A percentile compares a stretch with the other conserved stretches of the same genome.
These are phyloP conservation scores for Nothobranchius furzeri DNA, from an alignment of 2,113 vertebrate genomes.

Conservation along the genomic window DNA sequence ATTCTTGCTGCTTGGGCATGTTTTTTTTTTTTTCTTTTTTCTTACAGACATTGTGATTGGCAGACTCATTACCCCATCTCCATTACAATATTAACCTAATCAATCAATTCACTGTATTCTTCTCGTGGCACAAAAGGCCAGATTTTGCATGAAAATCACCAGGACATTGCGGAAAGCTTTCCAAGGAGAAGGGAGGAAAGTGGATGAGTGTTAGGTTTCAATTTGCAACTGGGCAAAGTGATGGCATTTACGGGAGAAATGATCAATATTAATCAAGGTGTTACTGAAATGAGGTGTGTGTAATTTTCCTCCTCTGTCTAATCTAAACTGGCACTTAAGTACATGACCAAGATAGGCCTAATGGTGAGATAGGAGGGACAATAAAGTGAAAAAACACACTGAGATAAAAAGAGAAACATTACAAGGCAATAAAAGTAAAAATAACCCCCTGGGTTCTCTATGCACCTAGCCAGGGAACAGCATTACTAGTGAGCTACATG, in stretches of 20 bases:
- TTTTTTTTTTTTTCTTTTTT: constrained; percentile 33
- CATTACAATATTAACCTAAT: constrained; percentile 78
- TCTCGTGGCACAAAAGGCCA: constrained; percentile 64
- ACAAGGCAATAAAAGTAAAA: background rate
- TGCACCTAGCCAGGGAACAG: constrained; percentile 1
- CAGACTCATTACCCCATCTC: constrained; percentile 75
- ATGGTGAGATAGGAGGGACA: constrained; percentile 8
- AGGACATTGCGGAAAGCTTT: constrained; percentile 32
- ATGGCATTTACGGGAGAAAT: constrained; percentile 38
- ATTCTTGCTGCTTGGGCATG: constrained; percentile 37
- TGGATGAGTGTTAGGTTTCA: constrained; percentile 53
- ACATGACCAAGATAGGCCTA: background rate
- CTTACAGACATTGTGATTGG: constrained; percentile 61
- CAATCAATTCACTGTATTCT: constrained; percentile 73
- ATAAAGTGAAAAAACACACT: background rate
- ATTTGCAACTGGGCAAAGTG: constrained; percentile 48
- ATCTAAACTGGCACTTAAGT: constrained; percentile 21
- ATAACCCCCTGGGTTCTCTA: background rate
- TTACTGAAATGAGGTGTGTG: constrained; percentile 36
- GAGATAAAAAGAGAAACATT: background rate
- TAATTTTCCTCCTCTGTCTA: constrained; percentile 19
- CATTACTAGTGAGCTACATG: constrained; percentile 16
- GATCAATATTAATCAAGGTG: constrained; percentile 58
- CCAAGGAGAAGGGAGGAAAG: constrained; percentile 28
- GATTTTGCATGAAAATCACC: constrained; percentile 69